These are phyloP conservation scores for Glossophaga mutica DNA, from an alignment of 2,797 vertebrate genomes.

Conservation along the genomic window DNA sequence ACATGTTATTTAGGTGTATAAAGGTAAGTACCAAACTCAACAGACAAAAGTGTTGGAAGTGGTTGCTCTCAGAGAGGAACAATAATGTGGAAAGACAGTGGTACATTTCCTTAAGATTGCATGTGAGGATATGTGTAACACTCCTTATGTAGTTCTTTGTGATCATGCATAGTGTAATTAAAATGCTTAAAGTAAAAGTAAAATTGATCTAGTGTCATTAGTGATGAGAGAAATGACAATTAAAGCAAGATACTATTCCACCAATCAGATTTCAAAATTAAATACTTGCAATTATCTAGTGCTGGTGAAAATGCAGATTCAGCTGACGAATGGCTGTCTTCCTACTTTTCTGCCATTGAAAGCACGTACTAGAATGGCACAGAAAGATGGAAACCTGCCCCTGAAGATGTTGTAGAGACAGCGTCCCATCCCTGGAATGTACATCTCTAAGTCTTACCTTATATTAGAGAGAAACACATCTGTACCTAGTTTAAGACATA, in stretches of 20 bases:
- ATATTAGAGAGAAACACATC: background rate
- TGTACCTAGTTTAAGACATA: background rate
- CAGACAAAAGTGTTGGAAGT: background rate
- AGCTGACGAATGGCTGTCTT: background rate
- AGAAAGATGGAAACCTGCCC: background rate
- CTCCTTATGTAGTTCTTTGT: background rate
- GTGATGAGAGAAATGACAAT: background rate
- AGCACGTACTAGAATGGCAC: background rate
- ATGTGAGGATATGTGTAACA: background rate
- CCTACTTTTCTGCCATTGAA: background rate
- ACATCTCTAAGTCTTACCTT: background rate
- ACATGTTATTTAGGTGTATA: background rate
- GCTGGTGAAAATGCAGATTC: background rate
- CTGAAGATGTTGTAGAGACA: background rate
- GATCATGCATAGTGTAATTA: background rate
- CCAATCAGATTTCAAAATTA: background rate
- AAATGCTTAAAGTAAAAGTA: background rate
- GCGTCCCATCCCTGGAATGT: background rate
- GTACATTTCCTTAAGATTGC: background rate
- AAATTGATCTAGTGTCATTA: background rate
- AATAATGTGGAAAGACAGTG: background rate
- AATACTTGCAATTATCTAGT: background rate
- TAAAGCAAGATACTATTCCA: background rate
- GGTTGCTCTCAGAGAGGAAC: background rate
- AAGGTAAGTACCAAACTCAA: background rate